Evolutionary conservation across 37 sponge, comb jelly and placozoan species (phyloP).

Genomic region (Spongia lamella): DNA sequence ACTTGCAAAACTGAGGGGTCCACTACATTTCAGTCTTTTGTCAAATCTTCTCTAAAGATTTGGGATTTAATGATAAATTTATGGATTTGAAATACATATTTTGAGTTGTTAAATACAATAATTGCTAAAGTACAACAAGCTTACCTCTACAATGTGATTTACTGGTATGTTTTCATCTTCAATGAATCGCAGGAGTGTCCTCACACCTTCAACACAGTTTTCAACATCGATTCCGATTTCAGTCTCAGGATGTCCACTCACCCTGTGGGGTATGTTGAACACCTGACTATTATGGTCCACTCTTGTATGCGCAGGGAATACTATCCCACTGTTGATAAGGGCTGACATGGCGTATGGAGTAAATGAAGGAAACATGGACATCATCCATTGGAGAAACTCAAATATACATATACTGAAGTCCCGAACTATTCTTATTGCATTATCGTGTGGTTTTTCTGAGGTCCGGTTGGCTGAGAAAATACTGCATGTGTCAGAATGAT

Average conservation of each 20-base stretch:
- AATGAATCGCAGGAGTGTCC: constrained; percentile 10
- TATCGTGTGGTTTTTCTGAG: constrained; percentile 28
- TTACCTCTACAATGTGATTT: constrained; percentile 62
- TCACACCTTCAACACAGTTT: constrained; percentile 41
- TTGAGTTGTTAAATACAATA: too few relatives aligned
- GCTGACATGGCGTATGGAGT: constrained; percentile 25
- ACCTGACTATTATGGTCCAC: constrained; percentile 42
- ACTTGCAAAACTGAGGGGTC: too few relatives aligned
- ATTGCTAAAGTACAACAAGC: too few relatives aligned
- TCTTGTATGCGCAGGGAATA: constrained; percentile 37
- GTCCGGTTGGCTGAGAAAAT: constrained; percentile 44
- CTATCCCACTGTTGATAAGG: constrained; percentile 16
- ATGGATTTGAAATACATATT: too few relatives aligned
- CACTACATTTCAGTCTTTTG: too few relatives aligned
- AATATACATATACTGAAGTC: constrained; percentile 1
- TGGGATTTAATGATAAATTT: too few relatives aligned
- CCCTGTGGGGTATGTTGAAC: constrained; percentile 50
- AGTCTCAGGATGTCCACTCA: constrained; percentile 34
- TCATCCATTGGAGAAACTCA: constrained; percentile 20
- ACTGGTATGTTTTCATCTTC: constrained; percentile 32
- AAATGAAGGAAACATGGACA: constrained; percentile 29
- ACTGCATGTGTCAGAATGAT: constrained; percentile 44
- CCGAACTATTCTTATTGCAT: neutral
- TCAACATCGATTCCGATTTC: constrained; percentile 44
- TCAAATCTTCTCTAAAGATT: too few relatives aligned